These are phyloP conservation scores for Ichneumoninae sp. DNA, from an alignment of 2,888 invertebrate species.

Conservation along the genomic window DNA sequence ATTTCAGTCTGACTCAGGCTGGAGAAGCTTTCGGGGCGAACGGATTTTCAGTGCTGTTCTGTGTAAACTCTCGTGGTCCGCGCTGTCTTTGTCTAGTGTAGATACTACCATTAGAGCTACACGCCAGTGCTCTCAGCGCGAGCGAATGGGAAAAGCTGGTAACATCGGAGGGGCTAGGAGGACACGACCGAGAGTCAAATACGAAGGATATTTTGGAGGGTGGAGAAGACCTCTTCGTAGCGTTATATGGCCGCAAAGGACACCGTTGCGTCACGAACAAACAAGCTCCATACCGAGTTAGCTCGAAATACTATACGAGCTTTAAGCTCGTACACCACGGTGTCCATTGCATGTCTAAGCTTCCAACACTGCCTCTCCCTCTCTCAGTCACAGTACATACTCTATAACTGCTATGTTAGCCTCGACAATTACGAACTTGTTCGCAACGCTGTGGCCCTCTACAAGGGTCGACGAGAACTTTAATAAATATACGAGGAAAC, in stretches of 20 bases:
- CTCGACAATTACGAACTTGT: slow-evolving; percentile 58
- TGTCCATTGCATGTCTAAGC: slow-evolving; percentile 3
- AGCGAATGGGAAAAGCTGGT: slow-evolving; percentile 48
- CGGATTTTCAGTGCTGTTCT: slow-evolving; percentile 51
- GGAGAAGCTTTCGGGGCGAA: slow-evolving; percentile 34
- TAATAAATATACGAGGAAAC: slow-evolving; percentile 27
- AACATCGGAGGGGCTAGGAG: background rate
- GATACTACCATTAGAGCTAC: slow-evolving; percentile 78
- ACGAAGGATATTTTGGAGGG: slow-evolving; percentile 6
- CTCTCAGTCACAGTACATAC: slow-evolving; percentile 1
- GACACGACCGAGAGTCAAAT: slow-evolving; percentile 32
- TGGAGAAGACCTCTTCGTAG: background rate
- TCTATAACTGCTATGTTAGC: slow-evolving; percentile 23
- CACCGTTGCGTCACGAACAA: slow-evolving; percentile 11
- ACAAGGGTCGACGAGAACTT: background rate
- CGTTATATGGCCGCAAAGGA: slow-evolving; percentile 7
- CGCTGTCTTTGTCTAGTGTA: slow-evolving; percentile 60
- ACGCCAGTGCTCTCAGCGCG: slow-evolving; percentile 78
- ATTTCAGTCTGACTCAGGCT: slow-evolving; percentile 17
- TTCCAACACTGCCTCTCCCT: background rate
- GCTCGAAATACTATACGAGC: background rate
- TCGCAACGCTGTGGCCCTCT: background rate
- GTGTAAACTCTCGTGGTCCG: slow-evolving; percentile 41
- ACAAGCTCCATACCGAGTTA: slow-evolving; percentile 17
- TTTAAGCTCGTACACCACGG: slow-evolving; percentile 1